A percentile compares a stretch with the other conserved stretches of the same genome.
Evolutionary conservation across 1,140 invertebrate species (phyloP).

Genomic region (Drosophila baimaii): DNA sequence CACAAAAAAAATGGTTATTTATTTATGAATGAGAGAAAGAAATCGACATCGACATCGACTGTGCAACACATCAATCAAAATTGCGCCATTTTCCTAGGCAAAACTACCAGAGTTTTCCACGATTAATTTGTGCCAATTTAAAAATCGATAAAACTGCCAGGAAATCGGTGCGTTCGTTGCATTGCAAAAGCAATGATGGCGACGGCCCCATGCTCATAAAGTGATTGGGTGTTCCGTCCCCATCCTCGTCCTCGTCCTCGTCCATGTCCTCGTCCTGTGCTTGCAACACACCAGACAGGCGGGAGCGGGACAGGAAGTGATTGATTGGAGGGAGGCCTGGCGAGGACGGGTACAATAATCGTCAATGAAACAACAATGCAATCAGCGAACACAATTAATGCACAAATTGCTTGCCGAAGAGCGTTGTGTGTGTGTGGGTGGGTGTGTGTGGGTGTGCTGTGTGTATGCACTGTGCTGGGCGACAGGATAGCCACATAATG

Average conservation of each 20-base stretch:
- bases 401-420: conserved; percentile 70
- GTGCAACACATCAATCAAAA: not conserved
- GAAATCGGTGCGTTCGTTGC: conserved; percentile 6
- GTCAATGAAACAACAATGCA: conserved; percentile 64
- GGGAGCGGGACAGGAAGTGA: conserved; percentile 1
- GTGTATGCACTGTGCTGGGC: no score
- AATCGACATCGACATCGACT: no score
- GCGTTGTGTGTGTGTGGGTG: conserved; percentile 45
- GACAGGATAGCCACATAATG: conserved; percentile 21
- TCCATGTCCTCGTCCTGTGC: not conserved
- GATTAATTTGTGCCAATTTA: conserved; percentile 65
- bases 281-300: conserved; percentile 10
- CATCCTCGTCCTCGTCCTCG: not conserved
- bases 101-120: conserved; percentile 26
- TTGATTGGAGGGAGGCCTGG: conserved; percentile 16
- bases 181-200: conserved; percentile 5
- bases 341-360: conserved; percentile 21
- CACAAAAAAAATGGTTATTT: no score
- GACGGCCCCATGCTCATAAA: conserved; percentile 7
- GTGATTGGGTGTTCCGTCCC: conserved; percentile 22
- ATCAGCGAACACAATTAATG: conserved; percentile 73
- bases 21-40: not conserved
- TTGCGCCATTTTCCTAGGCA: not conserved
- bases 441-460: not conserved
- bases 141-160: conserved; percentile 68